These are phyloP conservation scores for Pipistrellus nathusii DNA, from an alignment of 2,797 vertebrate species.

Conservation along the genomic window DNA sequence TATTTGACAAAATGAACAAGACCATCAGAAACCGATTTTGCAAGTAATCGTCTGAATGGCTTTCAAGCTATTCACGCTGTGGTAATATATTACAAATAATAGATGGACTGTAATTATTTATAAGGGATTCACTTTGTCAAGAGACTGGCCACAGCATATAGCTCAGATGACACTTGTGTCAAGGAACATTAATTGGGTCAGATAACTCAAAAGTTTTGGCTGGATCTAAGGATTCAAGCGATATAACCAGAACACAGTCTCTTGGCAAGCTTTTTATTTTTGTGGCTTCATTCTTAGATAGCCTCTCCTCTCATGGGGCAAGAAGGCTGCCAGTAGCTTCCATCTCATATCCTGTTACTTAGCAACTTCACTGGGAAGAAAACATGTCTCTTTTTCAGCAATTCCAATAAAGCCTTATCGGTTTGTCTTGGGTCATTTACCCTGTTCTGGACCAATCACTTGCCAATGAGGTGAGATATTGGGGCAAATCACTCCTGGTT, in stretches of 20 bases:
- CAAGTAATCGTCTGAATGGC: not conserved
- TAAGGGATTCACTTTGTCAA: slow-evolving; percentile 53
- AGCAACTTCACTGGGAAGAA: not conserved
- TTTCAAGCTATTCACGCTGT: not conserved
- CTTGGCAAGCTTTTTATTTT: not conserved
- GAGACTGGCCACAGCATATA: not conserved
- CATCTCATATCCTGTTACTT: not conserved
- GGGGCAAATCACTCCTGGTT: not conserved
- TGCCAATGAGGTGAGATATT: not conserved
- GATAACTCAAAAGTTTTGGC: slow-evolving; percentile 3
- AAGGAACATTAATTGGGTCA: slow-evolving; percentile 17
- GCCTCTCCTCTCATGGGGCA: not conserved
- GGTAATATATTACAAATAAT: slow-evolving; percentile 56
- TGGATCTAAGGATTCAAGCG: not conserved
- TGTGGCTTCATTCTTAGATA: slow-evolving; percentile 20
- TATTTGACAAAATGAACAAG: slow-evolving; percentile 60
- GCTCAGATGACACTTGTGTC: slow-evolving; percentile 17
- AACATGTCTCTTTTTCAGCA: not conserved
- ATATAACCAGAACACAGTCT: slow-evolving; percentile 12
- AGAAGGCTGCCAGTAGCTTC: not conserved
- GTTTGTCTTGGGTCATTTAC: not conserved
- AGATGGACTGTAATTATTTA: slow-evolving; percentile 54
- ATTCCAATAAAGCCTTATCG: not conserved
- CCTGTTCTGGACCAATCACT: not conserved
- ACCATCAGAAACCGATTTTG: slow-evolving; percentile 59